Conservation (phyloP, 2,113 vertebrate species). For the Hyla sarda region DNA sequence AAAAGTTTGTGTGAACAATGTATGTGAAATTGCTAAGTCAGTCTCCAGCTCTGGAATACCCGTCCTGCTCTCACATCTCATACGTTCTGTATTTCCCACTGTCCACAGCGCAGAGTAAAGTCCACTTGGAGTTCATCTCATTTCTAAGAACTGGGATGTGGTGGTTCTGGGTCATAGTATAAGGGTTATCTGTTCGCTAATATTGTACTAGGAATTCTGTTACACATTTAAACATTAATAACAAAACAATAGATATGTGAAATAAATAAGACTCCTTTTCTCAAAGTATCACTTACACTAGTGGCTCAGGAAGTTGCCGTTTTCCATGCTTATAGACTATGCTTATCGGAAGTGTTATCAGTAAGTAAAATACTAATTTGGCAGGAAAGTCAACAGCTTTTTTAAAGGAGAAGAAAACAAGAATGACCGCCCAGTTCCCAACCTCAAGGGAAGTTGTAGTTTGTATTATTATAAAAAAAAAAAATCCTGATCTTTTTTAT, state of each 20-base stretch:
- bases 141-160: background rate
- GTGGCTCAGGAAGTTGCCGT: background rate
- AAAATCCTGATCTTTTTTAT: background rate
- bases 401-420: background rate
- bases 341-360: background rate
- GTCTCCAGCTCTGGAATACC: background rate
- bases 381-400: background rate
- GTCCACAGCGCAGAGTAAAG: background rate
- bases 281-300: constrained; percentile 23
- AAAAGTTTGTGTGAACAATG: background rate
- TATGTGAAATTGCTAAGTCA: background rate
- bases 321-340: background rate
- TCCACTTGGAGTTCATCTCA: background rate
- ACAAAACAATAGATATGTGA: background rate
- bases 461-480: background rate
- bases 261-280: background rate
- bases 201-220: constrained; percentile 22
- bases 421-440: background rate
- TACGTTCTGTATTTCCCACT: background rate
- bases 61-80: background rate
- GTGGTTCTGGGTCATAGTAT: background rate
- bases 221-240: constrained; percentile 13
- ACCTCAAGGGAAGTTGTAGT: background rate
- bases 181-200: constrained; percentile 32
- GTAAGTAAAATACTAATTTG: background rate